phyloP scores from a whole-genome alignment of 2,113 vertebrate species.

The Eupsittula cactorum region DNA sequence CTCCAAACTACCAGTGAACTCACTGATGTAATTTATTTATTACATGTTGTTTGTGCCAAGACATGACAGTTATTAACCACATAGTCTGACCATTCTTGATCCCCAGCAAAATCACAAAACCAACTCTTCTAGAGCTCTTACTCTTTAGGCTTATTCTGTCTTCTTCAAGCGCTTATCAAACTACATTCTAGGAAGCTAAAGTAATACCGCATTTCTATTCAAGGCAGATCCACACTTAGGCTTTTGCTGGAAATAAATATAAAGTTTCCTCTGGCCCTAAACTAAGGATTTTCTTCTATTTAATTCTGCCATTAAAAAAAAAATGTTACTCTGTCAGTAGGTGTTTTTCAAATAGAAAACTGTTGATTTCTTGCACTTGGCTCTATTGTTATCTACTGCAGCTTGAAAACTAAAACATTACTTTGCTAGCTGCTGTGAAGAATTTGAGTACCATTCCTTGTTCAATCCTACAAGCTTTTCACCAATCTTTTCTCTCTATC shows the following conservation, averaged over 20 bases:
- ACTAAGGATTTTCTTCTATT: background rate
- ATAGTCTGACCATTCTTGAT: background rate
- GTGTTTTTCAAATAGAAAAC: slow-evolving; percentile 6
- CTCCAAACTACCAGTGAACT: background rate
- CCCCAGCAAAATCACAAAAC: background rate
- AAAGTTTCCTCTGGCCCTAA: background rate
- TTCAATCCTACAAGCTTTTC: background rate
- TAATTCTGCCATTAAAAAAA: background rate
- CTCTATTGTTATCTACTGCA: background rate
- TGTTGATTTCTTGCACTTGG: background rate
- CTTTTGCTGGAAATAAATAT: background rate
- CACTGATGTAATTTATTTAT: background rate
- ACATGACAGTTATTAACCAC: background rate
- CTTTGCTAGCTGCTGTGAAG: background rate
- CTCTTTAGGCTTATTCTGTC: background rate
- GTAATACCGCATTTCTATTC: background rate
- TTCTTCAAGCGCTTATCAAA: background rate
- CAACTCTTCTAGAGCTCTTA: background rate
- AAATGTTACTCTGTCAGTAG: background rate
- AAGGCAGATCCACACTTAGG: background rate
- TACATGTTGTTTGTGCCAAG: background rate
- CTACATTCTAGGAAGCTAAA: background rate
- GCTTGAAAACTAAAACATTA: background rate
- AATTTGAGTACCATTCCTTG: background rate
- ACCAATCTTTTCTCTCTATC: background rate